Conservation (phyloP, 2,113 vertebrate species). For the Ramphastos sulfuratus region DNA sequence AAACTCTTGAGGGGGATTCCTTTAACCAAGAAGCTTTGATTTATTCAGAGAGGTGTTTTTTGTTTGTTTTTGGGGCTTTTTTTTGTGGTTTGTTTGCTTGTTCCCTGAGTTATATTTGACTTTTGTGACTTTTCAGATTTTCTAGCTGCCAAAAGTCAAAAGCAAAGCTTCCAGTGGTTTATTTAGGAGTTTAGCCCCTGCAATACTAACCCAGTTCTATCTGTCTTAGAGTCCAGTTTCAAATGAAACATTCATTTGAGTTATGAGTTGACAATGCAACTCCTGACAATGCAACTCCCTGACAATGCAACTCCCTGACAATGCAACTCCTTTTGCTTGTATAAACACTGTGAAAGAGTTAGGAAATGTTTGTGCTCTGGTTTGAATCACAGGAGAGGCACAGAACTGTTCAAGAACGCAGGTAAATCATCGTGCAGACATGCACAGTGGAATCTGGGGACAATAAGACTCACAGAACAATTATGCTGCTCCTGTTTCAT, state of each 20-base stretch:
- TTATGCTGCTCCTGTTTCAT: no score
- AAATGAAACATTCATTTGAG: background rate
- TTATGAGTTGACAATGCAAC: background rate
- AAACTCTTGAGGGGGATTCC: background rate
- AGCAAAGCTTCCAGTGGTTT: background rate
- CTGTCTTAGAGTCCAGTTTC: background rate
- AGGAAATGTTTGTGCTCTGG: background rate
- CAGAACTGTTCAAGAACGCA: background rate
- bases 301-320: accelerated
- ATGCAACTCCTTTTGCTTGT: background rate
- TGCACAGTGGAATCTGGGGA: accelerated
- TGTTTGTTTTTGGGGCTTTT: no score
- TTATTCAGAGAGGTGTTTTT: background rate
- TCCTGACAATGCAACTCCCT: no score
- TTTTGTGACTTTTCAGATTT: no score
- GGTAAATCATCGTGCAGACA: background rate
- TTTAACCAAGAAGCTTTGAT: background rate
- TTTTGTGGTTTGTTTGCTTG: no score
- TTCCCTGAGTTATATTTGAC: no score
- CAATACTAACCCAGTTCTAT: background rate
- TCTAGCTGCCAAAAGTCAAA: background rate
- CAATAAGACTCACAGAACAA: background rate
- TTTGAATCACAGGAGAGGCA: background rate
- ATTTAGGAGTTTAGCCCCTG: background rate
- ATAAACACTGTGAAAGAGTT: background rate